These are phyloP conservation scores for Anguilla japonica DNA, from an alignment of 2,113 vertebrate genomes.

Conservation along the genomic window DNA sequence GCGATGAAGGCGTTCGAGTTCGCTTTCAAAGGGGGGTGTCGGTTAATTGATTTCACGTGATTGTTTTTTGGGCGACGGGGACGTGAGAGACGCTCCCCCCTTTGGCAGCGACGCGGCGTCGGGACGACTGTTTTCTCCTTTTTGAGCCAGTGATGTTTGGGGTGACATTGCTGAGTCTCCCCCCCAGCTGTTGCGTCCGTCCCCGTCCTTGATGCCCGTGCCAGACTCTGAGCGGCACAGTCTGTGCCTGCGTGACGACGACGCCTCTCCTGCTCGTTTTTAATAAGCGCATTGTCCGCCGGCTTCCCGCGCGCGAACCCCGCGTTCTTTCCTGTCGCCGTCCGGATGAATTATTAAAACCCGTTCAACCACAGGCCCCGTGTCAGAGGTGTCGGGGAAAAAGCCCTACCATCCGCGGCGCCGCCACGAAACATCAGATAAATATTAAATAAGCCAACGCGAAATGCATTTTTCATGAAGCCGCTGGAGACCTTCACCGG, in stretches of 20 bases:
- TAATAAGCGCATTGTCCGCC: not conserved
- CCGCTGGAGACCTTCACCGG: not conserved
- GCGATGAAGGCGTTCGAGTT: not conserved
- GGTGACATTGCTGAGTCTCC: no score
- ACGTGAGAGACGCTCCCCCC: not conserved
- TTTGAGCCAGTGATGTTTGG: not conserved
- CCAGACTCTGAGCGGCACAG: not conserved
- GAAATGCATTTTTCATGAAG: not conserved
- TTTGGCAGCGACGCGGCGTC: not conserved
- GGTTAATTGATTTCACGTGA: not conserved
- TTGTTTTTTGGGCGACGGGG: not conserved
- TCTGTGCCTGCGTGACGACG: no score
- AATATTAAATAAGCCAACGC: slow-evolving; percentile 2
- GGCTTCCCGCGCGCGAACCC: not conserved
- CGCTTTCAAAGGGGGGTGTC: not conserved
- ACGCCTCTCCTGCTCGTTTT: not conserved
- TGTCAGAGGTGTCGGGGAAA: not conserved
- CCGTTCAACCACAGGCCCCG: not conserved
- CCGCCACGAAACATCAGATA: not conserved
- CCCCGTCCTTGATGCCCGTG: not conserved
- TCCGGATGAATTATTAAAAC: not conserved
- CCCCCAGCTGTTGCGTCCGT: not conserved
- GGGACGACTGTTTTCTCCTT: not conserved
- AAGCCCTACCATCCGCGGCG: not conserved
- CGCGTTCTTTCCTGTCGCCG: not conserved